phyloP scores from a whole-genome alignment of 2,888 invertebrate species.

The Temnothorax rugatulus region DNA sequence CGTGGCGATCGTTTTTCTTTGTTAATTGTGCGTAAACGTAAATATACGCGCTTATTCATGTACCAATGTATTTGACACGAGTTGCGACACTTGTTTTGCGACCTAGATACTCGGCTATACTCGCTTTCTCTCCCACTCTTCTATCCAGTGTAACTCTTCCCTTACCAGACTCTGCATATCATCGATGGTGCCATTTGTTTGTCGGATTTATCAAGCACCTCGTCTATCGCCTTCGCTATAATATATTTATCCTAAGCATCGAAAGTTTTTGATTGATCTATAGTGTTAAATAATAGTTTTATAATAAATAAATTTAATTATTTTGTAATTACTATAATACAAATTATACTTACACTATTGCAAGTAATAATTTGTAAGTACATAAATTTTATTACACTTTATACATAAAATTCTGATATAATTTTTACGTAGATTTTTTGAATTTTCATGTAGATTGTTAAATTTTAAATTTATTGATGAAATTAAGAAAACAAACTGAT shows the following conservation, averaged over 20 bases:
- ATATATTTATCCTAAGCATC: neutral
- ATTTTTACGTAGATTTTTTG: neutral
- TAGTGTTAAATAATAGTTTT: neutral
- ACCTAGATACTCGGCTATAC: constrained; percentile 77
- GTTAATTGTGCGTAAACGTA: constrained; percentile 30
- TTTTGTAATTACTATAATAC: neutral
- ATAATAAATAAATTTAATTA: neutral
- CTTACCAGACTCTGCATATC: constrained; percentile 4
- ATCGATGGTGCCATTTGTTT: neutral
- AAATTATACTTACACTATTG: too few species aligned
- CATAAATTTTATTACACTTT: neutral
- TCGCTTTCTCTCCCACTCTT: constrained; percentile 38
- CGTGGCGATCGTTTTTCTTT: neutral
- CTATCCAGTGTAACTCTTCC: constrained; percentile 5
- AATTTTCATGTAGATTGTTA: too few species aligned
- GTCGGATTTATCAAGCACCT: neutral
- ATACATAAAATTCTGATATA: neutral
- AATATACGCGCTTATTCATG: constrained; percentile 60
- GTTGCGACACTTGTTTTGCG: constrained; percentile 83
- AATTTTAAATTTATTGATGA: neutral
- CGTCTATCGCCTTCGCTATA: neutral
- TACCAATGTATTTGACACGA: constrained; percentile 59
- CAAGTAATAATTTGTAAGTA: neutral
- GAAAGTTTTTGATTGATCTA: neutral
- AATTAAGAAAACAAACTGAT: neutral